Evolutionary conservation across 1,140 invertebrate species (phyloP).

Genomic region (Drosophila novamexicana): DNA sequence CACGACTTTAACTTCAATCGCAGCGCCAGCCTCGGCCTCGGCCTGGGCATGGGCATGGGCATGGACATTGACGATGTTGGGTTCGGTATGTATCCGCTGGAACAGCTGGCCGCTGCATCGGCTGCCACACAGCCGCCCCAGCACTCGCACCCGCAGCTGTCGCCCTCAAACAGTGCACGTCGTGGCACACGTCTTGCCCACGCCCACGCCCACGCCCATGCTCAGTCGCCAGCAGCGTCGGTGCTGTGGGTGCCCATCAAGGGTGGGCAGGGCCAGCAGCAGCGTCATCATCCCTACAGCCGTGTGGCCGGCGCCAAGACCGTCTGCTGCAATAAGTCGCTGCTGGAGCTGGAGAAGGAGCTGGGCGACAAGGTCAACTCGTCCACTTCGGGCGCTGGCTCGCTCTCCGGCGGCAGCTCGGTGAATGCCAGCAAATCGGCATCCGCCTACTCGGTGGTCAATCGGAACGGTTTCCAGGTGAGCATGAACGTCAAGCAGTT

Average conservation of each 20-base stretch:
- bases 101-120: conserved; percentile 54
- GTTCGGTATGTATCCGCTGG: conserved; percentile 76
- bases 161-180: conserved; percentile 38
- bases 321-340: conserved; percentile 72
- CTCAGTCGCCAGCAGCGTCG: conserved; percentile 42
- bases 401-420: conserved; percentile 13
- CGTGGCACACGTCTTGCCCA: conserved; percentile 47
- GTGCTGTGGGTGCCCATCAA: conserved; percentile 73
- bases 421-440: conserved; percentile 42
- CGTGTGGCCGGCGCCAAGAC: conserved; percentile 73
- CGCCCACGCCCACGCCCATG: conserved; percentile 16
- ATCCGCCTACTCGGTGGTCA: conserved; percentile 75
- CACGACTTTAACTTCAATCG: conserved; percentile 71
- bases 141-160: conserved; percentile 49
- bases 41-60: conserved; percentile 68
- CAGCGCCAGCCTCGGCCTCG: conserved; percentile 34
- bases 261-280: conserved; percentile 58
- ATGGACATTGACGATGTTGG: conserved; percentile 78
- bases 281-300: conserved; percentile 76
- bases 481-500: conserved; percentile 90
- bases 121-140: conserved; percentile 37
- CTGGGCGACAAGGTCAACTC: conserved; percentile 54
- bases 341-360: conserved; percentile 74
- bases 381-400: conserved; percentile 6
- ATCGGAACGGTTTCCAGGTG: conserved; percentile 85